Percentiles rank a stretch among this genome's conserved stretches.
Conservation (phyloP, 2,113 vertebrate genomes). For the Rafetus swinhoei region DNA sequence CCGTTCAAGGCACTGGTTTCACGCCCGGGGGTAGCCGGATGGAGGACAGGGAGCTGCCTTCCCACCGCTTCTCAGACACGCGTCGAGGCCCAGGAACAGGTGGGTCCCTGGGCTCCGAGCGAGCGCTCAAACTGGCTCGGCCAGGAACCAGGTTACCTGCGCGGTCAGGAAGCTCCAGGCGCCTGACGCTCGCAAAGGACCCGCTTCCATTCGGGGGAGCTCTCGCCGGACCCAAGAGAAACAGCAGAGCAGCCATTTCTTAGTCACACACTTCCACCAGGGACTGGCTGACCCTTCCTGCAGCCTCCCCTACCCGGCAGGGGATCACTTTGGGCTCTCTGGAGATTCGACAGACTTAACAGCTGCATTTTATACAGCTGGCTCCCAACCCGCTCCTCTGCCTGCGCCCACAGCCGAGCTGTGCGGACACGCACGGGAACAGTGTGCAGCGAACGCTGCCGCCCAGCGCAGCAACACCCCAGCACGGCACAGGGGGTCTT, state of each 20-base stretch:
- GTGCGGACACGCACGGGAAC: not conserved
- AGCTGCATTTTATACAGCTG: not conserved
- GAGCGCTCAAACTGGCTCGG: not conserved
- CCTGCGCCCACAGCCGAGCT: not conserved
- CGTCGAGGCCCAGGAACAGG: not conserved
- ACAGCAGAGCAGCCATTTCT: not conserved
- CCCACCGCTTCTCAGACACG: not conserved
- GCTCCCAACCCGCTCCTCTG: not conserved
- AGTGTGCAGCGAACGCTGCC: too few relatives aligned
- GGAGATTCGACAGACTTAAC: not conserved
- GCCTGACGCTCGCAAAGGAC: not conserved
- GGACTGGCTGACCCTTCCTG: not conserved
- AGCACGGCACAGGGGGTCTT: not conserved
- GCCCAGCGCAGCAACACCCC: too few relatives aligned
- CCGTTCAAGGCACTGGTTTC: not conserved
- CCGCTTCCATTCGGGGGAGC: not conserved
- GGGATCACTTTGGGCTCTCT: not conserved
- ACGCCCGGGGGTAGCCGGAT: not conserved
- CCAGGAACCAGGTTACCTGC: not conserved
- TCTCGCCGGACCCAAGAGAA: not conserved
- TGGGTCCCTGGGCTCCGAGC: not conserved
- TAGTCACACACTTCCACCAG: not conserved
- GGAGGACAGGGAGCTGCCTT: not conserved
- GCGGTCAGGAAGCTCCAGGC: not conserved
- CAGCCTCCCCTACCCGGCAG: too few relatives aligned